Base-by-base conservation (phyloP, 2,113 vertebrate species). In the Aegotheles bennettii region DNA sequence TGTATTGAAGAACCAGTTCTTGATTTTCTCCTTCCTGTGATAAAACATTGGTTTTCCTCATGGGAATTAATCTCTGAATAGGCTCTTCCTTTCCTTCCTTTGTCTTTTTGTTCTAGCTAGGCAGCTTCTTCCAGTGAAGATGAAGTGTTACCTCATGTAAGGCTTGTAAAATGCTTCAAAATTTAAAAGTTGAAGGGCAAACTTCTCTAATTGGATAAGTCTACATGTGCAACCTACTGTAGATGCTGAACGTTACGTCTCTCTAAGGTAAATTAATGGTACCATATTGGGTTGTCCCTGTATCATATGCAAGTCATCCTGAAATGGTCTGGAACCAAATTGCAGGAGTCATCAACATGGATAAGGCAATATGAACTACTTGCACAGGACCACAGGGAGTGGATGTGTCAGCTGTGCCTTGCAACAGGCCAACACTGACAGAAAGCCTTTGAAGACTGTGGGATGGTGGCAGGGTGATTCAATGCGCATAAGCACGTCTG, bases 401-500 rank as follows among this genome's bases (percentile, higher is more conserved):
- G 6, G 5, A 10, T 14, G 3, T 14, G 12, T 40, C 29, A 48
- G 10, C 19, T 33, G 25, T 59, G 17, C 29, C 28, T 43, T 70
- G 51, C 33, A 54, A 16, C 9, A 36, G 18, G 17, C 23, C n/a
- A 36, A 13, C 26, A 12, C 13, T 7, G 11, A 59, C 29, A 26
- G 56, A 75, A 65, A 84, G 21, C 11, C 21, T 80, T 36, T 35
- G 74, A 42, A 26, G 35, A 16, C 26, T 1, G 0, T 13, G 60
- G 38, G 68, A 68, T 0, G 0, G 7, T 9, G 8, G 16, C 13
- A 42, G 8, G 19, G 23, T 16, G 10, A n/a, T 53, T 70, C 54
- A n/a, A 42, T 0, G 0, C 1, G 0, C 25, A 31, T 5, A 29
- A 20, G 13, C 0, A 1, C 20, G 14, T 14, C 35, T 56, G 18